Percentiles rank a stretch among this genome's conserved stretches.
These are phyloP conservation scores for Pitangus sulphuratus DNA, from an alignment of 2,797 vertebrate genomes.

Conservation along the genomic window DNA sequence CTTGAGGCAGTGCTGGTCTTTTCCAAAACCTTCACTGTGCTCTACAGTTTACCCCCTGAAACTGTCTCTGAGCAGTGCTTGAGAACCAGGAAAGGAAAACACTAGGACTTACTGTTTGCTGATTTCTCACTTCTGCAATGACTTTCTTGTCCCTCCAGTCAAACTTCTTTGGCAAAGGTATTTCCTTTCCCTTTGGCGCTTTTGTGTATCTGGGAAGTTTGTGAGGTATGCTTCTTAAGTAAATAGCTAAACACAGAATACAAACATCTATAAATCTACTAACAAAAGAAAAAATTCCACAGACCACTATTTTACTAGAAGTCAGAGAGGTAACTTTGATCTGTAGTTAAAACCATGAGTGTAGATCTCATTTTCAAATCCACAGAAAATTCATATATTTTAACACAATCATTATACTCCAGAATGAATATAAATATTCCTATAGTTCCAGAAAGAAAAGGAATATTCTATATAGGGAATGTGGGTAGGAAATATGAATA, in stretches of 20 bases:
- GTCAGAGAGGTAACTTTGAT: neutral
- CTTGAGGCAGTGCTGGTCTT: neutral
- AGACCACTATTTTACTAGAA: neutral
- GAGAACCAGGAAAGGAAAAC: neutral
- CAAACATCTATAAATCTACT: neutral
- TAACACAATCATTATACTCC: neutral
- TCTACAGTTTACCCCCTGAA: neutral
- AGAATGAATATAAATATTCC: neutral
- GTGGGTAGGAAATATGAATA: neutral
- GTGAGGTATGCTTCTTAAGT: conserved; percentile 79
- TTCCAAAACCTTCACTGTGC: neutral
- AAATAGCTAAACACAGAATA: conserved; percentile 79
- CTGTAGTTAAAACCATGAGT: neutral
- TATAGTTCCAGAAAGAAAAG: neutral
- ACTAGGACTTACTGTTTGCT: conserved; percentile 80
- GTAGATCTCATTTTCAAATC: neutral
- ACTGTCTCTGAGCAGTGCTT: neutral
- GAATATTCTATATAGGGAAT: neutral
- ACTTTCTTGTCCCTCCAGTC: conserved; percentile 90
- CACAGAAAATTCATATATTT: neutral
- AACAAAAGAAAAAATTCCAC: neutral
- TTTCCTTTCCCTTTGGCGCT: neutral
- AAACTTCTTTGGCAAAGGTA: conserved; percentile 81
- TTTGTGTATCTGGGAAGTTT: conserved; percentile 73
- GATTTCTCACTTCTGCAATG: conserved; percentile 87